Evolutionary conservation across 2,888 invertebrate species (phyloP), one percentile per base, ranked within the genome.

Genomic region (Pollenia labialis): DNA sequence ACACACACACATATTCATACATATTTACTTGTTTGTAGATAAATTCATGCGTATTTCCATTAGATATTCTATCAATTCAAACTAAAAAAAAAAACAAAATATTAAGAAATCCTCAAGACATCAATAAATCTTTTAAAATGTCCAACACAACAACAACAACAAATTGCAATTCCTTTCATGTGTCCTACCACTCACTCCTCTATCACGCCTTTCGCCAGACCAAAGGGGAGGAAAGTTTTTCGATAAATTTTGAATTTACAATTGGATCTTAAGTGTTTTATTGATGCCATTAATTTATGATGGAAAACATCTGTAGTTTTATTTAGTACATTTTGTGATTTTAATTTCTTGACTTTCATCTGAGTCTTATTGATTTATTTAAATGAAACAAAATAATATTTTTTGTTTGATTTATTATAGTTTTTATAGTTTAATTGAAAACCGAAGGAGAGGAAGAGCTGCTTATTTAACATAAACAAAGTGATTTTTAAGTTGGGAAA

Each of bases 251-350:
- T 71, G 66, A 86, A 81, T 80, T 76, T 83, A 46, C 56, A 87
- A 87, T 86, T 88, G 81, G 64, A 87, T 87, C 80, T 88, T 81
- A 87, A 89, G 88, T 88, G 88, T 83, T 87, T 88, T 82, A 85
- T 86, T 87, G 87, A 87, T 88, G 87, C 82, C 83, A 85, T 88
- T 80, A 87, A 86, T 86, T 86, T 88, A 76, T 87, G 87, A 86
- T 84, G 56, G 85, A 74, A 85, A 86, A 85, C 88, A 88, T 82
- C 86, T 87, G 85, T 74, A 85, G 68, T 87, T 44, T 81, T 44
- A 32, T 72, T 75, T 81, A 72, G 50, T 56, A 80, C 46, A 32
- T 86, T 84, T 87, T 84, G 84, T 81, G 87, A 87, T 87, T 87
- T 87, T 84, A 80, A 81, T 84, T 87, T 87, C 81, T 87, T 87